phyloP scores from a whole-genome alignment of 2,888 invertebrate genomes.

The Ennomos erosarius region DNA sequence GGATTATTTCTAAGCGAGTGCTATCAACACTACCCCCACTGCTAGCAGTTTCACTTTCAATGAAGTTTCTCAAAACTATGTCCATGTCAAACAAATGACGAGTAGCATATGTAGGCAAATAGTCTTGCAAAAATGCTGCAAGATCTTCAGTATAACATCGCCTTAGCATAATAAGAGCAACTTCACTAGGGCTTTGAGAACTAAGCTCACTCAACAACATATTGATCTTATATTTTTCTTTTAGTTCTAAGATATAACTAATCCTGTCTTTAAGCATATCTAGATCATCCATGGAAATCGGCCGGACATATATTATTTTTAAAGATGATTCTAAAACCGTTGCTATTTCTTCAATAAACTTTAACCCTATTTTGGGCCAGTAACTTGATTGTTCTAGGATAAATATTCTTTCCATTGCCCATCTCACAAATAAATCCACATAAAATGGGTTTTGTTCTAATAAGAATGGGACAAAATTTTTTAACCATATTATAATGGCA shows the following conservation, averaged over 20 bases:
- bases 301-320: slow-evolving; percentile 68
- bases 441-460: slow-evolving; percentile 75
- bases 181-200: slow-evolving; percentile 72
- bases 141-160: slow-evolving; percentile 82
- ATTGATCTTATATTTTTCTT: slow-evolving; percentile 79
- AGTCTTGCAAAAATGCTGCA: slow-evolving; percentile 67
- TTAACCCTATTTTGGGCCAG: slow-evolving; percentile 82
- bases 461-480: slow-evolving; percentile 72
- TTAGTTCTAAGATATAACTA: slow-evolving; percentile 70
- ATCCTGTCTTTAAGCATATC: slow-evolving; percentile 72
- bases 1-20: slow-evolving; percentile 65
- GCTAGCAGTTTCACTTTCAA: slow-evolving; percentile 73
- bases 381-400: slow-evolving; percentile 74
- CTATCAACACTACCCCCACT: slow-evolving; percentile 75
- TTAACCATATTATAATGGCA: slow-evolving; percentile 75
- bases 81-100: slow-evolving; percentile 75
- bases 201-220: slow-evolving; percentile 73
- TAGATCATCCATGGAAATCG: slow-evolving; percentile 76
- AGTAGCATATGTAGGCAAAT: slow-evolving; percentile 71
- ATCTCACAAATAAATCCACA: slow-evolving; percentile 77
- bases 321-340: slow-evolving; percentile 67
- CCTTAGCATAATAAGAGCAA: slow-evolving; percentile 76
- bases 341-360: slow-evolving; percentile 72
- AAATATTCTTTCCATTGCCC: slow-evolving; percentile 78
- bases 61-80: slow-evolving; percentile 68